Conservation (phyloP, 2,888 invertebrate species). For the Trissolcus japonicus region DNA sequence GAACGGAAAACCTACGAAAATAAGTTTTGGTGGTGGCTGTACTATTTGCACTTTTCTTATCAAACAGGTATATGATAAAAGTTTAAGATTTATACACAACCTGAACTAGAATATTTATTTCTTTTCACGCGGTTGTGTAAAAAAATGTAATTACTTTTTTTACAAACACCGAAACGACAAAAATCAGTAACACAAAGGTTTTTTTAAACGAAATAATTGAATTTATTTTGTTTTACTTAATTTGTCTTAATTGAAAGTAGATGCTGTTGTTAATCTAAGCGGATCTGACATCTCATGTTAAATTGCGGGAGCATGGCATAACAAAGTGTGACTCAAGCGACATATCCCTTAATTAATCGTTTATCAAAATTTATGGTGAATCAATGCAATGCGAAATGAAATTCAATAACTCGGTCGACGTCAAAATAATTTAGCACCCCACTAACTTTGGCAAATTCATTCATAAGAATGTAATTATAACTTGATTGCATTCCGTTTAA, state of each 20-base stretch:
- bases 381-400: slow-evolving; percentile 51
- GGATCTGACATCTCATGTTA: slow-evolving; percentile 20
- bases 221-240: neutral
- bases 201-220: neutral
- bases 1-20: slow-evolving; percentile 36
- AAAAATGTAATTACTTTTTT: too few species aligned
- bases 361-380: slow-evolving; percentile 54
- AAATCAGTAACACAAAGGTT: neutral
- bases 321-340: slow-evolving; percentile 45
- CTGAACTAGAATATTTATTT: slow-evolving; percentile 21
- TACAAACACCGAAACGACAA: too few species aligned
- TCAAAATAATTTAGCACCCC: slow-evolving; percentile 49
- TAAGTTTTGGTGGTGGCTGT: slow-evolving; percentile 38
- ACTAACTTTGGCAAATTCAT: slow-evolving; percentile 54
- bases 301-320: slow-evolving; percentile 21
- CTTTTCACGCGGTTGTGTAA: neutral
- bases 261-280: slow-evolving; percentile 33
- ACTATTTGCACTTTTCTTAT: slow-evolving; percentile 38
- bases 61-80: slow-evolving; percentile 34
- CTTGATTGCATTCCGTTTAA: slow-evolving; percentile 56
- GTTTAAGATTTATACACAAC: slow-evolving; percentile 40
- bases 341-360: too few species aligned
- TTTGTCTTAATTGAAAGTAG: slow-evolving; percentile 19
- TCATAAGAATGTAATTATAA: slow-evolving; percentile 56
- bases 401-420: slow-evolving; percentile 55